Percentiles rank a stretch among this genome's conserved stretches.
Conservation (phyloP, 2,888 invertebrate species). For the Troides helena region DNA sequence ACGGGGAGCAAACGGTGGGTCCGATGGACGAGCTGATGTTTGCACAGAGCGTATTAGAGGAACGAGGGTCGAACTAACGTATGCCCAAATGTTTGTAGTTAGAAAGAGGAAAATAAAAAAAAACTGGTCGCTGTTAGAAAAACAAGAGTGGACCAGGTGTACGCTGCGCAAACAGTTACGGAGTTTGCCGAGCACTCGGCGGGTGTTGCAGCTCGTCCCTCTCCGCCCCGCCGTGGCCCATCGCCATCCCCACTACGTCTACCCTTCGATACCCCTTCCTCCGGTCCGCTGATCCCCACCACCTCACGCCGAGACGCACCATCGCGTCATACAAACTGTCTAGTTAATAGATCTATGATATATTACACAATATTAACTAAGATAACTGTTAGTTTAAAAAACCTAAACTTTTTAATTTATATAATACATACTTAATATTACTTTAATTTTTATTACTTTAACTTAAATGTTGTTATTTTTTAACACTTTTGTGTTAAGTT, state of each 20-base stretch:
- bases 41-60: conserved; percentile 52
- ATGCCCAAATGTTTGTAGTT: conserved; percentile 50
- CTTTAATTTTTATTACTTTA: too few species aligned
- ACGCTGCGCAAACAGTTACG: conserved; percentile 44
- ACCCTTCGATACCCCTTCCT: too few species aligned
- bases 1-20: conserved; percentile 4
- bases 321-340: too few species aligned
- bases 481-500: too few species aligned
- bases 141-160: conserved; percentile 56
- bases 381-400: too few species aligned
- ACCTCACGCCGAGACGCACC: not conserved
- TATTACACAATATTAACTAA: too few species aligned
- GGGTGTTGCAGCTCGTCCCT: conserved; percentile 25
- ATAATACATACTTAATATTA: too few species aligned
- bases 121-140: conserved; percentile 55
- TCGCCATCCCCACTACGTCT: too few species aligned
- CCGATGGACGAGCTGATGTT: conserved; percentile 41
- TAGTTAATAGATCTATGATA: too few species aligned
- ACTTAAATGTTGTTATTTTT: too few species aligned
- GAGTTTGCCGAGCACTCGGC: conserved; percentile 47
- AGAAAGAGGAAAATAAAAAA: conserved; percentile 38
- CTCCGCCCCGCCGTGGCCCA: conserved; percentile 30
- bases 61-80: conserved; percentile 61
- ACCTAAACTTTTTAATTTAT: too few species aligned
- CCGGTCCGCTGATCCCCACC: not conserved